Conservation (phyloP, 37 sponge, comb jelly and placozoan species). For the Diacarnus erythraeanus region DNA sequence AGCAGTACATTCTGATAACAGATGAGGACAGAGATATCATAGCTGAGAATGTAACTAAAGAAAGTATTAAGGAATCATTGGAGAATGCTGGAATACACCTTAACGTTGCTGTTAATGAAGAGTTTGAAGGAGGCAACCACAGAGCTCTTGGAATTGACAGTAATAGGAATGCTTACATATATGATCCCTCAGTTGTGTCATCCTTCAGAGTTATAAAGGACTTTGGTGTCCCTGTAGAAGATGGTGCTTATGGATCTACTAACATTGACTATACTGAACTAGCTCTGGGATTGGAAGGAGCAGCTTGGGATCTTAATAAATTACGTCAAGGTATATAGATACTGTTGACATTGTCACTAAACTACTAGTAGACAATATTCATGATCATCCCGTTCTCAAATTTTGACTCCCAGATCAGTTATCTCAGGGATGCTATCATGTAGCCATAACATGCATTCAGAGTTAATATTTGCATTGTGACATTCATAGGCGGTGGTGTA, state of each 20-base stretch:
- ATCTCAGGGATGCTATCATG: too few relatives aligned
- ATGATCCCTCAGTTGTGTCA: conserved; percentile 27
- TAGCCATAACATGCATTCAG: too few relatives aligned
- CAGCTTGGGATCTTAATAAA: conserved; percentile 74
- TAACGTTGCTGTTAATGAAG: conserved; percentile 61
- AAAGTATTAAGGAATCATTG: conserved; percentile 22
- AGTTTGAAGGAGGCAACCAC: conserved; percentile 8
- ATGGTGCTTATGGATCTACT: conserved; percentile 63
- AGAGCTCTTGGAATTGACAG: conserved; percentile 54
- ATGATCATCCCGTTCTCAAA: too few relatives aligned
- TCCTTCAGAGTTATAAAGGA: conserved; percentile 4
- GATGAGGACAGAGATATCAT: conserved; percentile 72
- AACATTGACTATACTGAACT: conserved; percentile 70
- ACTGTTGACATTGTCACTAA: too few relatives aligned
- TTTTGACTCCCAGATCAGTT: too few relatives aligned
- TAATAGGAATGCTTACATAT: conserved; percentile 32
- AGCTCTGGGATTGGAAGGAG: conserved; percentile 58
- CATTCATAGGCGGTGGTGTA: conserved; percentile 37
- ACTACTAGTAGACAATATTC: neutral
- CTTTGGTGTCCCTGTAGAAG: conserved; percentile 21
- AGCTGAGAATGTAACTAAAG: conserved; percentile 7
- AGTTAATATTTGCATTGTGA: too few relatives aligned
- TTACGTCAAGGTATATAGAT: conserved; percentile 43
- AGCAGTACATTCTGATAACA: conserved; percentile 67
- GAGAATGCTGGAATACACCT: conserved; percentile 1